These are phyloP conservation scores for Apotomis capreana DNA, from an alignment of 2,888 invertebrate genomes.

Conservation along the genomic window DNA sequence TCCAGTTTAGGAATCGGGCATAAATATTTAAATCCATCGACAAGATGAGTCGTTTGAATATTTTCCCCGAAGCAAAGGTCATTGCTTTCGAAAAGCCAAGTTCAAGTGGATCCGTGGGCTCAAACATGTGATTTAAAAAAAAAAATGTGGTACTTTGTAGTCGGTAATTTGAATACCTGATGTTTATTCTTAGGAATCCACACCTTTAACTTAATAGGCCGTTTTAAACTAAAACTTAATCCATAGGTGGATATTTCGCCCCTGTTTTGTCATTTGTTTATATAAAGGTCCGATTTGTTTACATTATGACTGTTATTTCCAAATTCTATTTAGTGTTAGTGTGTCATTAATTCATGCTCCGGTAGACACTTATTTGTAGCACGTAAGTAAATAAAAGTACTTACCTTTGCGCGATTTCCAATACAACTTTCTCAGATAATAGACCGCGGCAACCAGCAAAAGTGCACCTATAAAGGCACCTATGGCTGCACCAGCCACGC, in stretches of 20 bases:
- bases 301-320: neutral
- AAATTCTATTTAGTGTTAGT: neutral
- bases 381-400: conserved; percentile 46
- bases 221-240: neutral
- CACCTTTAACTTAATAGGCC: neutral
- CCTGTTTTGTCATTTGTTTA: too few relatives aligned
- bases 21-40: conserved; percentile 34
- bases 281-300: neutral
- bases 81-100: conserved; percentile 46
- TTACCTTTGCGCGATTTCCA: conserved; percentile 84
- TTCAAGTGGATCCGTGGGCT: conserved; percentile 39
- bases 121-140: conserved; percentile 20
- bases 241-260: neutral
- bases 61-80: conserved; percentile 43
- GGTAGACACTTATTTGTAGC: neutral
- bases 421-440: conserved; percentile 84
- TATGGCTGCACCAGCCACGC: conserved; percentile 88
- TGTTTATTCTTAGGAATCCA: neutral
- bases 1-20: conserved; percentile 24
- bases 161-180: neutral
- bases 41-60: conserved; percentile 35
- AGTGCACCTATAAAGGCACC: conserved; percentile 87
- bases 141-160: conserved; percentile 13
- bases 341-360: neutral
- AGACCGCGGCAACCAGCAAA: conserved; percentile 82